A percentile compares a stretch with the other conserved stretches of the same genome.
phyloP scores from a whole-genome alignment of 2,113 vertebrate species.

The Ammodytes marinus region DNA sequence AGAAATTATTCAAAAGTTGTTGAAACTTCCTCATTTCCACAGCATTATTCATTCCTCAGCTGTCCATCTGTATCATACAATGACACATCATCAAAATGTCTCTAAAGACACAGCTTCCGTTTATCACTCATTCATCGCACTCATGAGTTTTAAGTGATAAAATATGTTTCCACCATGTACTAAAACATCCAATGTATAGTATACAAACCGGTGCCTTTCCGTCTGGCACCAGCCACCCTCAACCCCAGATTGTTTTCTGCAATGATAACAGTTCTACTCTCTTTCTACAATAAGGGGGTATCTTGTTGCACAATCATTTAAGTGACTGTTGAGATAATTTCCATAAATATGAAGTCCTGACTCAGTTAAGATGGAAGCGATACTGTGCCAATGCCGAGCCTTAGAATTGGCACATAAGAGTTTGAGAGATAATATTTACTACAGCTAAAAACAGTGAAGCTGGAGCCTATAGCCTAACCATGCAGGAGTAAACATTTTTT shows the following conservation, averaged over 20 bases:
- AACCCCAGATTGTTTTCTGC: constrained; percentile 17
- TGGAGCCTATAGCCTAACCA: not conserved
- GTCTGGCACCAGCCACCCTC: constrained; percentile 25
- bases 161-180: constrained; percentile 15
- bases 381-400: constrained; percentile 8
- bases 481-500: constrained; percentile 10
- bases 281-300: constrained; percentile 12
- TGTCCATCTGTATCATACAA: not conserved
- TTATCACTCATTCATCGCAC: constrained; percentile 1
- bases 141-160: constrained; percentile 38
- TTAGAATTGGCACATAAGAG: not conserved
- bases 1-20: not conserved
- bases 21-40: not conserved
- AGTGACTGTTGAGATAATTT: constrained; percentile 48
- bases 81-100: not conserved
- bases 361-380: constrained; percentile 11
- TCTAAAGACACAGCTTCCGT: not conserved
- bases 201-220: constrained; percentile 19
- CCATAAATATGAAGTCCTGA: constrained; percentile 32
- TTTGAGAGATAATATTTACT: constrained; percentile 48
- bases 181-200: constrained; percentile 13
- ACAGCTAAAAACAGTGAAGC: constrained; percentile 5
- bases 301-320: not conserved
- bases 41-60: not conserved
- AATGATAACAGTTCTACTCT: constrained; percentile 25